Base-by-base conservation (phyloP, 1,140 invertebrate species). In the Megalonaias nervosa region DNA sequence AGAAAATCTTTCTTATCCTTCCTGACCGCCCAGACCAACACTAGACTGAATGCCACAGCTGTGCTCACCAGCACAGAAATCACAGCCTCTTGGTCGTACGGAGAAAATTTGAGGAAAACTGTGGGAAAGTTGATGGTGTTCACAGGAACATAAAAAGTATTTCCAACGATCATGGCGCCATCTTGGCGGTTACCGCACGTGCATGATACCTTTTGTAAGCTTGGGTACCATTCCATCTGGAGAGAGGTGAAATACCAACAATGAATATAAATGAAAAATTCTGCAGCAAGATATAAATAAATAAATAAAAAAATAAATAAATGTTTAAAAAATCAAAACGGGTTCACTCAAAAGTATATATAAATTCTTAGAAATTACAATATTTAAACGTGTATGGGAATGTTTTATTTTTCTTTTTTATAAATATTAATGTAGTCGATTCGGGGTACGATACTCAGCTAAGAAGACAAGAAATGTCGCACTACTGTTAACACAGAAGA, bases 41-140 rank as follows among this genome's bases (percentile, higher is more conserved):
- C 70, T 1, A 90, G 64, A 38, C 92, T 59, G 75, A 92, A 93
- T 12, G 92, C 66, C 2, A 85, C 71, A 21, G 92, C 60, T 12
- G 92, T 87, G n/a, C 89, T 79, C 71, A 92, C 90, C n/a, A 93
- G 86, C 9, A 90, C 91, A 9, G 71, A 77, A 66, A 89, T 85
- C 1, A 90, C 87, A 3, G 86, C 81, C n/a, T 87, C 85, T 70
- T 88, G 87, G 62, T 87, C 84, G 38, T 67, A n/a, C 23, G 85
- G 76, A 74, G 80, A 82, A 72, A 89, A 89, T 66, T 85, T 83
- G 21, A 77, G 74, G 82, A 92, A 93, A 2, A 93, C 91, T 61
- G 92, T 92, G 12, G 74, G 82, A 80, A 93, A 93, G 83, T 93
- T 91, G 11, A 93, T 92, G 19, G 91, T 90, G 79, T 93, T 93